Evolutionary conservation across 2,888 invertebrate species (phyloP).

Genomic region (Therioaphis trifolii): DNA sequence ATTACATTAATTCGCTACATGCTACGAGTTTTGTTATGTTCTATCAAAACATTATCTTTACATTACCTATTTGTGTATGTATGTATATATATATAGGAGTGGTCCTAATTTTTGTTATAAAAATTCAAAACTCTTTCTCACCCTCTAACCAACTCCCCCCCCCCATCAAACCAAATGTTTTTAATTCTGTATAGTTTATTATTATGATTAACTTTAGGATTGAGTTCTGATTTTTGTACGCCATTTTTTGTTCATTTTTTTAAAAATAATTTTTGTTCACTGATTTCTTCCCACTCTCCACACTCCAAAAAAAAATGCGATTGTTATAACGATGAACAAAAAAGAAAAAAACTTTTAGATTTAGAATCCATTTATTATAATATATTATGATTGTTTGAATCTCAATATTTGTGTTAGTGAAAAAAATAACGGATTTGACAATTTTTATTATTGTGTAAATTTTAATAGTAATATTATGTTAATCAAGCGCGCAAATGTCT

Average conservation of each 20-base stretch:
- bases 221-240: conserved; percentile 4
- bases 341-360: conserved; percentile 19
- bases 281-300: neutral
- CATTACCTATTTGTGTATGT: neutral
- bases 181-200: conserved; percentile 25
- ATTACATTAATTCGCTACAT: too few species aligned
- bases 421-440: conserved; percentile 21
- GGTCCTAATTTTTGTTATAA: neutral
- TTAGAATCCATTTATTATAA: conserved; percentile 9
- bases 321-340: conserved; percentile 46
- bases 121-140: neutral
- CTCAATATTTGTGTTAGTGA: conserved; percentile 42
- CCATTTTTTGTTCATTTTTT: conserved; percentile 25
- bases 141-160: neutral
- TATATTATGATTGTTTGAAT: conserved; percentile 46
- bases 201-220: conserved; percentile 37
- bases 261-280: conserved; percentile 8
- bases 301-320: neutral
- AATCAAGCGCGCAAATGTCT: neutral
- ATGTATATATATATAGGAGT: neutral
- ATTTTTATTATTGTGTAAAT: neutral
- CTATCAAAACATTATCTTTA: neutral
- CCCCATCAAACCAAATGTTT: neutral
- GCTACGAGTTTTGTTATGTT: neutral
- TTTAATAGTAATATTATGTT: neutral